Evolutionary conservation across 2,888 invertebrate species (phyloP).

Genomic region (Drosophila glabriapex): DNA sequence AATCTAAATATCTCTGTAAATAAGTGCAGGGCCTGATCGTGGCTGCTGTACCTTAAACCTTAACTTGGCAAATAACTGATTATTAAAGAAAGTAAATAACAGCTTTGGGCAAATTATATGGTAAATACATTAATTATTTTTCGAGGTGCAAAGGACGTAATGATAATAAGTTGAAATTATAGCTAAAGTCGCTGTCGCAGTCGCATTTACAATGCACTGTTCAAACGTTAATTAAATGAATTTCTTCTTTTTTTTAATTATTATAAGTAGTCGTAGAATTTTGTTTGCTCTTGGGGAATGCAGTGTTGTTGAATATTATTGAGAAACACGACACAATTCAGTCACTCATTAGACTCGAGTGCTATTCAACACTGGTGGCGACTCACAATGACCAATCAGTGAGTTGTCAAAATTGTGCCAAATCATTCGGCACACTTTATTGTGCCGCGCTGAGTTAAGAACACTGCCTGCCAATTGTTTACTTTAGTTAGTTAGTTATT

Average conservation of each 20-base stretch:
- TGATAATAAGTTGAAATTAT: neutral
- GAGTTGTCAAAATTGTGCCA: slow-evolving; percentile 21
- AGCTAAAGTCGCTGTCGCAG: no score
- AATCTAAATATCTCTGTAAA: slow-evolving; percentile 6
- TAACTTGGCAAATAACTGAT: slow-evolving; percentile 12
- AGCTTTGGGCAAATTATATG: slow-evolving; percentile 8
- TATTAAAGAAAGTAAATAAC: slow-evolving; percentile 17
- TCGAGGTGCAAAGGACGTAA: neutral
- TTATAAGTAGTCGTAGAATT: no score
- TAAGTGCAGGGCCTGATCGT: slow-evolving; percentile 1
- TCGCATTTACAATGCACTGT: neutral
- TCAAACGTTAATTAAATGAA: neutral
- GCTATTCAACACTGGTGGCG: neutral
- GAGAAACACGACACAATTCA: slow-evolving; percentile 1
- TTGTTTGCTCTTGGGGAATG: neutral
- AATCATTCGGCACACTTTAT: slow-evolving; percentile 22
- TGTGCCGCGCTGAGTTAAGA: neutral
- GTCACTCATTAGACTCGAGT: slow-evolving; percentile 29
- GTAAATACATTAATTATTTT: neutral
- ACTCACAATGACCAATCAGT: slow-evolving; percentile 38
- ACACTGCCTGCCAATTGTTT: neutral
- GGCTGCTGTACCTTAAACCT: slow-evolving; percentile 1
- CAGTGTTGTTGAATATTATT: slow-evolving; percentile 6
- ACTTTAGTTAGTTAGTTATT: slow-evolving; percentile 3
- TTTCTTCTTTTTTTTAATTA: neutral